A percentile compares a stretch with the other conserved stretches of the same genome.
phyloP scores from a whole-genome alignment of 2,797 vertebrate species.

The Hydrolagus colliei region DNA sequence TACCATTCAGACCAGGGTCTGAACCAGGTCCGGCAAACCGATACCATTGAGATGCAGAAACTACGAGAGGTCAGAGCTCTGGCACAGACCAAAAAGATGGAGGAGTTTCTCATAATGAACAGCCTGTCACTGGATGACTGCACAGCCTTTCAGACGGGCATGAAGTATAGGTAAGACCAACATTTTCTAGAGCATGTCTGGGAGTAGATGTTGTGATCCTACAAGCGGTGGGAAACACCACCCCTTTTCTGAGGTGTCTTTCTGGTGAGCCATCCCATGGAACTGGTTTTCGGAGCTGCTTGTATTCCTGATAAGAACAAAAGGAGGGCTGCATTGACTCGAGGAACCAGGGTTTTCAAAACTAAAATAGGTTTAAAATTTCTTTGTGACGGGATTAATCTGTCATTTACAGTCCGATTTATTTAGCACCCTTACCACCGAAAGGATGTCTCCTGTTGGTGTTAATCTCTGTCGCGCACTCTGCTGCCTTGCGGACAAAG shows the following conservation, averaged over 20 bases:
- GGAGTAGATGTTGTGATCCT: background rate
- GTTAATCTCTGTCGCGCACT: no score
- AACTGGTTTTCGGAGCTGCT: background rate
- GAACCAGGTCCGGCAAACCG: conserved; percentile 67
- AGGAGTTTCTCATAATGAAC: conserved; percentile 93
- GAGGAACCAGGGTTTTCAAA: no score
- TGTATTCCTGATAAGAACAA: background rate
- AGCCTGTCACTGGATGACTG: conserved; percentile 83
- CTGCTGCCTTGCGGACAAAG: no score
- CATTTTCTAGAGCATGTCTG: background rate
- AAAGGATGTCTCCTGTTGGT: no score
- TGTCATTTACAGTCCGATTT: no score
- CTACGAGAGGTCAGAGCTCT: conserved; percentile 81
- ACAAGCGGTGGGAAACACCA: background rate
- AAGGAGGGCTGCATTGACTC: no score
- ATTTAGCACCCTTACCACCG: no score
- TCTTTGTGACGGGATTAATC: no score
- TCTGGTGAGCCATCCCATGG: background rate
- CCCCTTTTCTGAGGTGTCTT: background rate
- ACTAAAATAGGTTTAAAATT: no score
- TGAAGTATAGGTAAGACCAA: conserved; percentile 93
- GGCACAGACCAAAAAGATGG: conserved; percentile 84
- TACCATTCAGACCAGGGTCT: conserved; percentile 88
- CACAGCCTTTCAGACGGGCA: conserved; percentile 82
- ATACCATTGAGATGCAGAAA: conserved; percentile 78